These are phyloP conservation scores for Microctenopoma steveboyesi DNA, from an alignment of 2,797 vertebrate species.

Conservation along the genomic window DNA sequence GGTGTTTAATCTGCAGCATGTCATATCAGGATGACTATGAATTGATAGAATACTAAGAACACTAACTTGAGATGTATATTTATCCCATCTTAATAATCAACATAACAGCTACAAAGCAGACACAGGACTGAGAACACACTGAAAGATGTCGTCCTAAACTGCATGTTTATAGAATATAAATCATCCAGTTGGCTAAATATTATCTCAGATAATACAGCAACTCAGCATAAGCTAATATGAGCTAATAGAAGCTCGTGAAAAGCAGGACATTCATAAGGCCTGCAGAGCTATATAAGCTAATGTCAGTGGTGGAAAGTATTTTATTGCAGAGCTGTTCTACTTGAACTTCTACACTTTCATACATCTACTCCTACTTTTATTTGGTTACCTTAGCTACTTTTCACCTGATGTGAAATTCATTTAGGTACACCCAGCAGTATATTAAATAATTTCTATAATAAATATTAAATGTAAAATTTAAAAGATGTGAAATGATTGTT, in stretches of 20 bases:
- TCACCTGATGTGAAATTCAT: too few relatives aligned
- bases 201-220: neutral
- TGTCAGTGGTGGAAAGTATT: too few relatives aligned
- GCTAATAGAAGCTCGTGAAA: neutral
- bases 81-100: too few relatives aligned
- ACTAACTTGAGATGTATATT: neutral
- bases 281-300: neutral
- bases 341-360: too few relatives aligned
- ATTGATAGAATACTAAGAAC: neutral
- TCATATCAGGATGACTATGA: constrained; percentile 3
- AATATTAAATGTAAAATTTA: too few relatives aligned
- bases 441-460: too few relatives aligned
- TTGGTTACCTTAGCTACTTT: too few relatives aligned
- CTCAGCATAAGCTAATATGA: neutral
- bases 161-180: neutral
- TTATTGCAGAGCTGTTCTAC: too few relatives aligned
- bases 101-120: neutral
- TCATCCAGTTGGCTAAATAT: neutral
- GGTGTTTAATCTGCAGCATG: neutral
- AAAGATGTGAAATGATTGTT: too few relatives aligned
- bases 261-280: too few relatives aligned
- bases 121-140: neutral
- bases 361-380: too few relatives aligned
- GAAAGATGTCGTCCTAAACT: neutral
- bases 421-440: too few relatives aligned